A percentile compares a stretch with the other conserved stretches of the same genome.
These are phyloP conservation scores for Anguilla japonica DNA, from an alignment of 2,113 vertebrate genomes.

Conservation along the genomic window DNA sequence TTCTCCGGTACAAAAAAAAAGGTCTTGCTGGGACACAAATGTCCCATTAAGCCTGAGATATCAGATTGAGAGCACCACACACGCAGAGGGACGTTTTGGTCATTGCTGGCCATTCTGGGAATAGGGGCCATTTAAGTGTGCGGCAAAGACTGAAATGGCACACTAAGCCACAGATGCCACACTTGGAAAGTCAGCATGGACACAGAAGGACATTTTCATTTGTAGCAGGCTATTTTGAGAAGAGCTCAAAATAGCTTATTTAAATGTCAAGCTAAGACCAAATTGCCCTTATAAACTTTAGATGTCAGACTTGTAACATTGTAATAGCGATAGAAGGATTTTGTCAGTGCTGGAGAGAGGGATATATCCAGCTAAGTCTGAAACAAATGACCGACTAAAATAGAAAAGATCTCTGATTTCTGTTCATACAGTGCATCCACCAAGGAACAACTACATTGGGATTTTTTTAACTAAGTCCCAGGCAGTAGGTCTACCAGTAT, in stretches of 20 bases:
- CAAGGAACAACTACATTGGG: background rate
- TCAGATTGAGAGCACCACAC: background rate
- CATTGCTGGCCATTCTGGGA: background rate
- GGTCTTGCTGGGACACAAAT: too few species aligned
- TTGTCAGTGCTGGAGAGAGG: background rate
- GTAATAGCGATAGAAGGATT: background rate
- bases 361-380: background rate
- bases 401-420: too few species aligned
- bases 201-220: background rate
- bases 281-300: background rate
- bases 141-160: background rate
- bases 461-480: background rate
- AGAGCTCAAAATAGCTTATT: background rate
- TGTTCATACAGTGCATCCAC: background rate
- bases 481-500: background rate
- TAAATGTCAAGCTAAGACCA: background rate
- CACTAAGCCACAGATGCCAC: background rate
- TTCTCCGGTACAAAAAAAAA: too few species aligned
- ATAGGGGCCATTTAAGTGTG: background rate
- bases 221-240: background rate
- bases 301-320: background rate
- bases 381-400: background rate
- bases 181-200: background rate
- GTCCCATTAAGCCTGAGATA: too few species aligned
- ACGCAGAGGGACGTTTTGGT: background rate